Conservation (phyloP, 2,888 invertebrate species). For the Andricus curvator region DNA sequence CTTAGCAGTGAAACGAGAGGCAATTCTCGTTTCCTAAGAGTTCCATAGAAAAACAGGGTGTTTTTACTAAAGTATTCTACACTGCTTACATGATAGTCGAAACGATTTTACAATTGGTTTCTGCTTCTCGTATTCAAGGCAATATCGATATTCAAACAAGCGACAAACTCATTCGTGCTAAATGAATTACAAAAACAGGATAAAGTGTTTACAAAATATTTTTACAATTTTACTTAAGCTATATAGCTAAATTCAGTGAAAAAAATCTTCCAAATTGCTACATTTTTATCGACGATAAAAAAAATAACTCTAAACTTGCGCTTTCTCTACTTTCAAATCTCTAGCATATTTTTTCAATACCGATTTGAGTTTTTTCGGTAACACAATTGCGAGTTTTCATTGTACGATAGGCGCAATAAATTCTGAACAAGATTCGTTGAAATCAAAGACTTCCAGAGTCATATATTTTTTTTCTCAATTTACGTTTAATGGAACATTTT, state of each 20-base stretch:
- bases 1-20: slow-evolving; percentile 30
- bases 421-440: slow-evolving; percentile 12
- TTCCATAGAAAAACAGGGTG: slow-evolving; percentile 14
- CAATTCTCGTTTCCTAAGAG: slow-evolving; percentile 27
- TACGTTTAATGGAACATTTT: slow-evolving; percentile 23
- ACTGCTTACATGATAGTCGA: slow-evolving; percentile 28
- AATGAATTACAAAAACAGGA: slow-evolving; percentile 39
- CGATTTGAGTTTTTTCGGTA: slow-evolving; percentile 2
- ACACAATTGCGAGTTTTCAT: neutral
- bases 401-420: slow-evolving; percentile 17
- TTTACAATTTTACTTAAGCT: slow-evolving; percentile 31
- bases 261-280: neutral
- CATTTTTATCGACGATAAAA: neutral
- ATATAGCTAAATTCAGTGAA: neutral
- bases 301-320: neutral
- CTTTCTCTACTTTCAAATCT: slow-evolving; percentile 1
- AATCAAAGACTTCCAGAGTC: slow-evolving; percentile 20
- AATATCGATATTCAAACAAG: slow-evolving; percentile 22
- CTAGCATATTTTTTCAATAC: neutral
- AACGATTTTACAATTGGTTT: slow-evolving; percentile 12
- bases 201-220: slow-evolving; percentile 41
- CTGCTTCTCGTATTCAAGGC: slow-evolving; percentile 35
- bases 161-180: slow-evolving; percentile 12
- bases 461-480: slow-evolving; percentile 16
- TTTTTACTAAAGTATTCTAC: slow-evolving; percentile 33